Base-by-base conservation (phyloP, 2,113 vertebrate genomes). In the Callospermophilus lateralis region DNA sequence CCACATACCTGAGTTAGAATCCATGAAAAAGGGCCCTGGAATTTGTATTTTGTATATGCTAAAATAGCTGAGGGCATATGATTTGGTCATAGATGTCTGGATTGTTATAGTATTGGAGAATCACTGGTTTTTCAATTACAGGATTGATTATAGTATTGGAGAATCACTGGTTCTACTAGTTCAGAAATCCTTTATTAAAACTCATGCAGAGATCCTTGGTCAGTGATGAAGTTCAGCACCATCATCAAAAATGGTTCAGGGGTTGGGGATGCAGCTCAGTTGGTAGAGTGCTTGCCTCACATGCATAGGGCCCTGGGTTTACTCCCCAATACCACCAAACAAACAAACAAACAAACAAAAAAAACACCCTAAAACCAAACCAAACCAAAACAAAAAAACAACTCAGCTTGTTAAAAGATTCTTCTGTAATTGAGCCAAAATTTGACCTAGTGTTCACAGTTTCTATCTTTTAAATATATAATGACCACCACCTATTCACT, bases 361-460 rank as follows among this genome's bases (percentile, higher is more conserved):
- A 0, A 51, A 13, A 51, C 48, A 51, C 45, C 45, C 8, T 9
- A 51, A 51, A 51, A 51, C 48, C 48, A 51, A 51, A 51, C 48
- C 48, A 51, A 51, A 51, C 12, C 10, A 51, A 89, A 7, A 6
- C 42, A 45, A 45, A 45, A 45, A 45, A 45, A 45, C 45, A 45
- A 34, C 39, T 61, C 67, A 73, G 68, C 53, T 55, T 28, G 16
- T 77, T 70, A 73, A 79, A 72, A 63, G 13, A 58, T 19, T 96
- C 84, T 84, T 73, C 28, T 73, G 39, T 80, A 93, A 72, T 17
- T 77, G 19, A 84, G 30, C 30, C 30, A 79, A 79, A 96, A 72
- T 84, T 74, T 87, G 45, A 63, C 20, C 63, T 55, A 3, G 6
- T 45, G 22, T 84, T 92, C n/a, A 63, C 28, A 68, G 63, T 94